Conservation (phyloP, 2,888 invertebrate species). For the Callosobruchus maculatus region DNA sequence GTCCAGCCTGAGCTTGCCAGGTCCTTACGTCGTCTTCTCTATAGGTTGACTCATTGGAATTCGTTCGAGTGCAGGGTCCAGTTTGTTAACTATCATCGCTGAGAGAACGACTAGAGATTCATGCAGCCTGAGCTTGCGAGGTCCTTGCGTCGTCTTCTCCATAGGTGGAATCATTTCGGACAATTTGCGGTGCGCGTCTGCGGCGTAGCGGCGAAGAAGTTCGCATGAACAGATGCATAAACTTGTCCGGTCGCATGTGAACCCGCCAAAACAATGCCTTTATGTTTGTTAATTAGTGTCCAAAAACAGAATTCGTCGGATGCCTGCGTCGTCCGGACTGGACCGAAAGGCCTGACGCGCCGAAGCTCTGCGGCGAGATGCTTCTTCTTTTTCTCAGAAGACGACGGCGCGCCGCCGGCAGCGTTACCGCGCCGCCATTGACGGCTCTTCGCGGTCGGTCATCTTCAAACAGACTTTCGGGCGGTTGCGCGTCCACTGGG, state of each 20-base stretch:
- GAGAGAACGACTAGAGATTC: too few species aligned
- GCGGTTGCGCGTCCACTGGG: too few species aligned
- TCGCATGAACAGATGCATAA: conserved; percentile 33
- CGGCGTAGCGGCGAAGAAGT: conserved; percentile 25
- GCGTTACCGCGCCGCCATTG: neutral
- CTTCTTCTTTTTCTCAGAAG: neutral
- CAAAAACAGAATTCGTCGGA: conserved; percentile 42
- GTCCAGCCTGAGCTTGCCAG: too few species aligned
- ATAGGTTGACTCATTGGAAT: too few species aligned
- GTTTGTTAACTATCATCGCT: too few species aligned
- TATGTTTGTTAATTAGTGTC: conserved; percentile 47
- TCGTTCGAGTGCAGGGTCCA: too few species aligned
- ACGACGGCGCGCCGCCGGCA: neutral
- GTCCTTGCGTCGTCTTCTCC: conserved; percentile 7
- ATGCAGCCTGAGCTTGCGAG: too few species aligned
- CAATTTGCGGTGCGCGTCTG: conserved; percentile 19
- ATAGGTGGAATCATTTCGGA: conserved; percentile 18
- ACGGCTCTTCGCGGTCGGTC: neutral
- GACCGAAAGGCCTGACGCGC: neutral
- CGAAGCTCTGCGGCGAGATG: neutral
- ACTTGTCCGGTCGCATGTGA: conserved; percentile 30
- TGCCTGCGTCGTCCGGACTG: conserved; percentile 22
- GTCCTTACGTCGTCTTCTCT: too few species aligned
- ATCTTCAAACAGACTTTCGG: too few species aligned
- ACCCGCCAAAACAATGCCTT: conserved; percentile 41